Conservation (phyloP, 2,113 vertebrate species). For the Myotis lucifugus region DNA sequence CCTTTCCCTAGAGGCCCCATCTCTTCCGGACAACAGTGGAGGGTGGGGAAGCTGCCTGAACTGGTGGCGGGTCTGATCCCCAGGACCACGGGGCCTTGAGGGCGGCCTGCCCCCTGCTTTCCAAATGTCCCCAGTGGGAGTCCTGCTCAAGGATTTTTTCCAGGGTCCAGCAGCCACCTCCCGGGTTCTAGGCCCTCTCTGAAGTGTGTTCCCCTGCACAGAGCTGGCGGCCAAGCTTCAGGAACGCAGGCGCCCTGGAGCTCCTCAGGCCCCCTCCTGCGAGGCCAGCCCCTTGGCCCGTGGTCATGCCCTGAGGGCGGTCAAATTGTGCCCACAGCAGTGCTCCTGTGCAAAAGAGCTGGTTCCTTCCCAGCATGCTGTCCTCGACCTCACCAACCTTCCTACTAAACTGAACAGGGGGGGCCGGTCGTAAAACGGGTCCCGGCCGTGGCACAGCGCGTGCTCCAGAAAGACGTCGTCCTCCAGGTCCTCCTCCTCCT, state of each 20-base stretch:
- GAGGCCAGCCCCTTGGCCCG: slow-evolving; percentile 16
- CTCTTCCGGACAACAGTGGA: neutral
- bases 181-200: neutral
- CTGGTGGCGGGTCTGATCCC: neutral
- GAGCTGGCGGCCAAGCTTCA: rapidly evolving
- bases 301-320: neutral
- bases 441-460: slow-evolving; percentile 94
- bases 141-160: neutral
- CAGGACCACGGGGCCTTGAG: neutral
- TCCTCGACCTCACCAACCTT: slow-evolving; percentile 99
- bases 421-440: slow-evolving; percentile 99
- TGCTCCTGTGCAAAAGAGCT: slow-evolving; percentile 94
- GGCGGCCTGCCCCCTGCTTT: neutral
- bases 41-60: neutral
- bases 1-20: neutral
- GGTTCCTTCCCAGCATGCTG: slow-evolving; percentile 97
- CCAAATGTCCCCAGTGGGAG: rapidly evolving
- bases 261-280: neutral
- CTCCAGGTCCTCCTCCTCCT: slow-evolving; percentile 82
- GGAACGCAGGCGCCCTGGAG: rapidly evolving
- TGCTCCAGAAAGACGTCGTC: slow-evolving; percentile 97
- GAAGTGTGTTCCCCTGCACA: rapidly evolving
- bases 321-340: slow-evolving; percentile 82
- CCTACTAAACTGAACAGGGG: slow-evolving; percentile 99
- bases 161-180: neutral